These are phyloP conservation scores for Luscinia megarhynchos DNA, from an alignment of 2,797 vertebrate genomes.

Conservation along the genomic window DNA sequence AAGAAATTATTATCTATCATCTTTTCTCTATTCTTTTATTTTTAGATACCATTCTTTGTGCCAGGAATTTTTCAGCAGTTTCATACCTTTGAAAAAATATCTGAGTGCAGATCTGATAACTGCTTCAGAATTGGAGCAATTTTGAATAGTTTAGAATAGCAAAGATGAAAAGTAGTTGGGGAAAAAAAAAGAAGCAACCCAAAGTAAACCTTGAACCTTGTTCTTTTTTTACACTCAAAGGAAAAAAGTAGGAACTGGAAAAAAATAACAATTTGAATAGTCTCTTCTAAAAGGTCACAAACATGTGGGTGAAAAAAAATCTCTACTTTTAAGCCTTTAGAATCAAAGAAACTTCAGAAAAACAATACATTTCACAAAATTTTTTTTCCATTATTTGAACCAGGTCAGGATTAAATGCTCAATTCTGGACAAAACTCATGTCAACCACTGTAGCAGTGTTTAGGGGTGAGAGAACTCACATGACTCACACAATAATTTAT, in stretches of 20 bases:
- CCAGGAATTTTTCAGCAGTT: slow-evolving; percentile 1
- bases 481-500: slow-evolving; percentile 17
- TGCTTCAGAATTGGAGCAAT: not conserved
- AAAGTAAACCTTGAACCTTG: slow-evolving; percentile 6
- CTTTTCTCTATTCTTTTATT: not conserved
- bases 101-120: not conserved
- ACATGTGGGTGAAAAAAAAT: not conserved
- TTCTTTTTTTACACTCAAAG: not conserved
- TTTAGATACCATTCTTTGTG: not conserved
- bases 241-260: slow-evolving; percentile 20
- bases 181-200: not conserved
- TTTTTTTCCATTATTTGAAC: slow-evolving; percentile 32
- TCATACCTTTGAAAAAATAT: slow-evolving; percentile 4
- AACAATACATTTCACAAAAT: not conserved
- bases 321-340: not conserved
- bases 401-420: not conserved
- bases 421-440: not conserved
- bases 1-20: not conserved
- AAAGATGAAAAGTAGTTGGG: not conserved
- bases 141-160: not conserved
- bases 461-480: not conserved
- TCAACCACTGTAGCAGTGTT: not conserved
- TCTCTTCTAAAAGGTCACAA: slow-evolving; percentile 47
- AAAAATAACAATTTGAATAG: slow-evolving; percentile 24
- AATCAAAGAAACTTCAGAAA: slow-evolving; percentile 16